Base-by-base conservation (phyloP, 2,888 invertebrate genomes). In the Tolmerus cingulatus region DNA sequence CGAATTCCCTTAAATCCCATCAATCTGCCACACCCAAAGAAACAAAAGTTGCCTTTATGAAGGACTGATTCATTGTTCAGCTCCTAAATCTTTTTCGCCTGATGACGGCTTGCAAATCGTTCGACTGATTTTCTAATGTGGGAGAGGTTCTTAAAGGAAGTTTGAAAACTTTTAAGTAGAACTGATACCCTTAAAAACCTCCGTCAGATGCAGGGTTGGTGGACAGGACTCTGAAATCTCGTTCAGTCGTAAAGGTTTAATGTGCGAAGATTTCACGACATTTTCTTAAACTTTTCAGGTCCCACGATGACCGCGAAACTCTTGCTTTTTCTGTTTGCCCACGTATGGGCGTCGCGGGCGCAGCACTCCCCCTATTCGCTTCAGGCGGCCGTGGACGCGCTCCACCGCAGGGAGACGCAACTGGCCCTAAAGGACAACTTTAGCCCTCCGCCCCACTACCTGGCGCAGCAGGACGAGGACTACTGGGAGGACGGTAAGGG, bases 321-420 rank as follows among this genome's bases (percentile, higher is more conserved):
- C 86, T 88, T 90, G 84, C 86, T 90, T 82, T 88, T 89, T 87
- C 85, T 89, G 43, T 86, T 88, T 57, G 86, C 89, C 12, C 86
- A 88, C 19, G 74, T 89, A 9, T 88, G 88, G 88, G 88, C 88
- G 86, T 88, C 87, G 40, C 76, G 87, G 77, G 89, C 89, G 78
- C 89, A 89, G 87, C 89, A 89, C 87, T 90, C 92, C 30, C 90
- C 91, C 76, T 92, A 90, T 88, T 92, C 92, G 2, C 90, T 92
- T 51, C 92, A 92, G 89, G 91, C 92, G 34, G 93, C 93, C 5
- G 92, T 93, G 66, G 92, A 93, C 89, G 92, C 92, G 87, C 89
- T 93, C 87, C 92, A 92, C 88, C 91, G 92, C 77, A 91, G 92
- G 12, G 92, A 93, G 89, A 88, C 89, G 82, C 90, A 90, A 89